phyloP scores from a whole-genome alignment of 2,888 invertebrate species.

The Drosophila picticornis region DNA sequence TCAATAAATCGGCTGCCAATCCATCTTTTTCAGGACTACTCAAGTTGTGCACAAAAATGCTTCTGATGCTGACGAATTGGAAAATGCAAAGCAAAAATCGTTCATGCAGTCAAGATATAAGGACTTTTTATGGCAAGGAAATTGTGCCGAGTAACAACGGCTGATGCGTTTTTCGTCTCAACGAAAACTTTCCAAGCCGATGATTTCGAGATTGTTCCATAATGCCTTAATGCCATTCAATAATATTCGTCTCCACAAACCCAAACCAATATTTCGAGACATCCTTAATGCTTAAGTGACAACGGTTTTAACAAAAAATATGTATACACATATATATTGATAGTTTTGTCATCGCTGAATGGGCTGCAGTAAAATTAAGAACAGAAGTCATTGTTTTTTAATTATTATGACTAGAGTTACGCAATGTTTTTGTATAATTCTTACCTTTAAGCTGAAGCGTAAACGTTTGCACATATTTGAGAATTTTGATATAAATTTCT shows the following conservation, averaged over 20 bases:
- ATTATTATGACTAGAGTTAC: background rate
- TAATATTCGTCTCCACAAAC: slow-evolving; percentile 3
- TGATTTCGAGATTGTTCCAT: slow-evolving; percentile 4
- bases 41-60: background rate
- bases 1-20: background rate
- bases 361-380: background rate
- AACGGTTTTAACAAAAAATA: background rate
- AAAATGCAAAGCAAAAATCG: slow-evolving; percentile 2
- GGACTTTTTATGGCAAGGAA: background rate
- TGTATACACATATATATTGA: background rate
- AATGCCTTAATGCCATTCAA: slow-evolving; percentile 7
- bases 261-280: background rate
- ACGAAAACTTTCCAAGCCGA: slow-evolving; percentile 3
- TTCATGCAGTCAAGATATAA: slow-evolving; percentile 1
- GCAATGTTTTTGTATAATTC: background rate
- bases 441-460: background rate
- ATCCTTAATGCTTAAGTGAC: background rate
- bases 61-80: slow-evolving; percentile 3
- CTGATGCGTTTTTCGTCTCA: background rate
- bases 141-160: background rate
- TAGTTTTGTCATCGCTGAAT: background rate
- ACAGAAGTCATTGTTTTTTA: background rate
- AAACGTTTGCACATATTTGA: background rate
- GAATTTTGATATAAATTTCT: background rate
- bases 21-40: background rate